phyloP scores from a whole-genome alignment of 2,888 invertebrate species.

The Adineta ricciae region DNA sequence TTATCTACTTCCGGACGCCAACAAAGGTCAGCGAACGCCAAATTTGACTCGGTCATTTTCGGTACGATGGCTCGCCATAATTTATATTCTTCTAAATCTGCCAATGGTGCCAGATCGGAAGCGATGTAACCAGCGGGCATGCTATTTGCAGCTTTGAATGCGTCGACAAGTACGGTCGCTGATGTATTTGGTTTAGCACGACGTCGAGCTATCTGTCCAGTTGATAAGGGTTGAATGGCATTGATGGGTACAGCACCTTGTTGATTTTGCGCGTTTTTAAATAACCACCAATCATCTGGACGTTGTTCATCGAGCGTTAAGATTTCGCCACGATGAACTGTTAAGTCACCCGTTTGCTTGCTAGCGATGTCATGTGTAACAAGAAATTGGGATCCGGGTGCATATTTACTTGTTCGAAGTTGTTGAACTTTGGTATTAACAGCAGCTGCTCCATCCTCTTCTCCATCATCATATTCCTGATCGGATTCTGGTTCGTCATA shows the following conservation, averaged over 20 bases:
- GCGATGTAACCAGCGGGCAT: background rate
- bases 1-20: background rate
- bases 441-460: background rate
- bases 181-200: background rate
- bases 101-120: background rate
- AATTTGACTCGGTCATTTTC: slow-evolving; percentile 12
- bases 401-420: background rate
- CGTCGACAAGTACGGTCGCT: background rate
- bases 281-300: slow-evolving; percentile 7
- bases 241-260: background rate
- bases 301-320: background rate
- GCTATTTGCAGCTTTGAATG: background rate
- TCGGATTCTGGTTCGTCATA: background rate
- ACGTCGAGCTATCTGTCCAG: background rate
- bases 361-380: background rate
- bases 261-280: background rate
- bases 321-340: background rate
- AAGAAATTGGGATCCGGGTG: background rate
- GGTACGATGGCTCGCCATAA: background rate
- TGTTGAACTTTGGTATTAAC: background rate
- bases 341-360: background rate
- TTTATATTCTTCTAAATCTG: background rate
- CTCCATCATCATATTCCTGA: background rate
- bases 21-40: background rate
- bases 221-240: background rate